Evolutionary conservation across 2,888 invertebrate species (phyloP).

Genomic region (Dasypolia templi): DNA sequence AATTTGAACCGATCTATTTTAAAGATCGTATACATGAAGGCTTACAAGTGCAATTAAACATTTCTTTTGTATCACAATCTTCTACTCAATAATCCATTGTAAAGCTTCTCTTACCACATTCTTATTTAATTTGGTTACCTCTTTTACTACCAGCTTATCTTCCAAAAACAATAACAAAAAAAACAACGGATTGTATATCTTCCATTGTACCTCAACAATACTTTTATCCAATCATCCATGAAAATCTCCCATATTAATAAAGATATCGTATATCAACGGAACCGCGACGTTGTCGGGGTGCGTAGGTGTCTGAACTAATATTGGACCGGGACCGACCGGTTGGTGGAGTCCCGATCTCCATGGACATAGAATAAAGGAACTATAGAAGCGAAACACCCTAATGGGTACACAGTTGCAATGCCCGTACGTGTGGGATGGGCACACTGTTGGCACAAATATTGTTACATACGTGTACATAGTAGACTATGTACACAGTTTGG

Average conservation of each 20-base stretch:
- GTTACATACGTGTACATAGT: neutral
- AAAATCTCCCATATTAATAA: constrained; percentile 43
- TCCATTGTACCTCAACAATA: constrained; percentile 32
- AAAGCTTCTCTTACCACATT: neutral
- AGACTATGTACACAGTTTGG: neutral
- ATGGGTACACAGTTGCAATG: neutral
- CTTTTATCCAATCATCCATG: constrained; percentile 47
- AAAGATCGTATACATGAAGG: neutral
- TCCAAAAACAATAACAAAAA: constrained; percentile 26
- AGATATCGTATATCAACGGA: constrained; percentile 60
- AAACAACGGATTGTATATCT: constrained; percentile 12
- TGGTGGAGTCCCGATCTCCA: constrained; percentile 61
- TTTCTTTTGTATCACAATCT: neutral
- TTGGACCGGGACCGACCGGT: constrained; percentile 71
- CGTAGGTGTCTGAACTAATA: constrained; percentile 71
- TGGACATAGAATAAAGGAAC: constrained; percentile 24
- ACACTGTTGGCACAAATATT: neutral
- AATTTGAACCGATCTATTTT: neutral
- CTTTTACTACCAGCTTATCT: constrained; percentile 5
- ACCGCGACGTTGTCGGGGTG: constrained; percentile 58
- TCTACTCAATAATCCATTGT: neutral
- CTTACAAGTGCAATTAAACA: neutral
- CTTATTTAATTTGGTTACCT: neutral
- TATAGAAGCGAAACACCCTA: neutral
- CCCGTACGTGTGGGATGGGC: no score